Evolutionary conservation across 2,888 invertebrate genomes (phyloP), one percentile per base, ranked within the genome.

Genomic region (Siphlonurus alternatus): DNA sequence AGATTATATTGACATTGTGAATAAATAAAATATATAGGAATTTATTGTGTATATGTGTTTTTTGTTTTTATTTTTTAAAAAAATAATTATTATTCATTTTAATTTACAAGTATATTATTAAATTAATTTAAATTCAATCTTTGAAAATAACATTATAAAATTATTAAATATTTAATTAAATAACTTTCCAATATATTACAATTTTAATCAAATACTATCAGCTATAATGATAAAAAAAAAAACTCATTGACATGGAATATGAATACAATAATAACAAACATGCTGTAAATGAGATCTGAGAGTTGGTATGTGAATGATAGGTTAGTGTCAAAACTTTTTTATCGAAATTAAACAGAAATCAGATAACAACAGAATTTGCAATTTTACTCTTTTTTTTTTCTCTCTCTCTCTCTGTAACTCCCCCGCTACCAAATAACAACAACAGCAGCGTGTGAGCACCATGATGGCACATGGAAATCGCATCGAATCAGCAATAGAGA

Each of bases 331-430:
- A 18, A 5, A n/a, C 5, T n/a, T 56, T 56, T 56, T 56, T 56
- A 56, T 56, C 56, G 56, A 20, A n/a, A 56, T 56, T 56, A 56
- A 56, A 56, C 56, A 56, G 56, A 56, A 56, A 56, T 56, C 56
- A 56, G 56, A 56, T 56, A n/a, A 22, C 56, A 56, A n/a, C 56
- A 56, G 56, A 20, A 20, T 56, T 56, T 22, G 56, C 56, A 56
- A 56, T 56, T 56, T 56, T n/a, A n/a, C n/a, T n/a, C n/a, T n/a
- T n/a, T n/a, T n/a, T n/a, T n/a, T n/a, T n/a, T n/a, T n/a, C 22
- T n/a, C 56, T 18, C 56, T 7, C 20, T 20, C 56, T n/a, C 56
- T 20, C 19, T 20, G 5, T 22, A 5, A 5, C 19, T 22, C 22
- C 56, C 7, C 56, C 19, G 5, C 56, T 7, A 7, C 56, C 56